Evolutionary conservation across 92 coral and sea anemone species (phyloP), one percentile per base, ranked within the genome.

Genomic region (Micromussa lordhowensis): DNA sequence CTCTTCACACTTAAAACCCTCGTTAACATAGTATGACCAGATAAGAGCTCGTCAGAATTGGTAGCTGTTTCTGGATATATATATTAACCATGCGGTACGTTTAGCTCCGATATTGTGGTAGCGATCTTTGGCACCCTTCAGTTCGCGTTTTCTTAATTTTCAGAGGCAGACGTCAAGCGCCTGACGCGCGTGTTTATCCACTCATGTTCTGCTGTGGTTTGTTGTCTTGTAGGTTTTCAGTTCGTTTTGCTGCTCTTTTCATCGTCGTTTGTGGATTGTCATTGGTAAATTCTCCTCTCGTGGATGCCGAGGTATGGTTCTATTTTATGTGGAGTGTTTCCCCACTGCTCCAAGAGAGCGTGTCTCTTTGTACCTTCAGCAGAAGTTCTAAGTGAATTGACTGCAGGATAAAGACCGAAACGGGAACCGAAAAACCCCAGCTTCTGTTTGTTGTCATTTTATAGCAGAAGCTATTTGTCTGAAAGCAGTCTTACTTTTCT

Each of bases 301-400:
- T 89, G 83, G 94, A 91, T 32, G 94, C 94, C 48, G 57, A 80
- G 91, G 94, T 91, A 88, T 70, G 94, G 83, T 48, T 34, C 14
- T 48, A 26, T 13, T 68, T 44, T 18, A 82, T 68, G 17, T 30
- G n/a, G 12, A 35, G 49, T 36, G 63, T 82, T 82, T 6, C 68
- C n/a, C 35, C 34, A 10, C 36, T 44, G 75, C 75, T n/a, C 48
- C 38, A 6, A 1, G 53, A 35, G 34, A 26, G 71, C 71, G 71
- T 26, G 71, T 66, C 17, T 18, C 71, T 11, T 9, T 26, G 16
- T 18, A 66, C 71, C 26, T 8, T n/a, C 5, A 64, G 69, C 69
- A 64, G 15, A 64, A 64, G 32, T 66, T 26, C 17, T 3, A 24
- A 66, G 32, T 34, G 71, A 66, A 28, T 0, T 2, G 32, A 66